phyloP scores from a whole-genome alignment of 2,888 invertebrate species.

The Eristalis pertinax region DNA sequence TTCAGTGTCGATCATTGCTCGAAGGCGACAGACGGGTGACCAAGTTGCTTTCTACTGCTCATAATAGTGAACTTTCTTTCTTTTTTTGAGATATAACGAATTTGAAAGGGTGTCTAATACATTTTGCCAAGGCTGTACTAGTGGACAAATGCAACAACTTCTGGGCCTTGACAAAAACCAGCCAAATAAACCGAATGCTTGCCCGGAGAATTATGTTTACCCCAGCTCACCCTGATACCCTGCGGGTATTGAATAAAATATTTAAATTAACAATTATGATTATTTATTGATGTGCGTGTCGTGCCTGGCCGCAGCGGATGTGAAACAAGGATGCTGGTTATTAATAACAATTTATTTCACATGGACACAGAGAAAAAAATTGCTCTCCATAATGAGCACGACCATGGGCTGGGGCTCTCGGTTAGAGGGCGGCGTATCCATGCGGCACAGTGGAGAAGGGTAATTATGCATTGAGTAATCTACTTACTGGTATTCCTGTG shows the following conservation, averaged over 20 bases:
- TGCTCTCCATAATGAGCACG: background rate
- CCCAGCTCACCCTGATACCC: background rate
- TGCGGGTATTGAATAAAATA: conserved; percentile 15
- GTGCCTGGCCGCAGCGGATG: conserved; percentile 12
- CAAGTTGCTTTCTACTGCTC: too few relatives aligned
- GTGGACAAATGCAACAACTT: too few relatives aligned
- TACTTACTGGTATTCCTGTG: conserved; percentile 81
- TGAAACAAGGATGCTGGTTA: conserved; percentile 13
- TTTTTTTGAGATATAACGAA: too few relatives aligned
- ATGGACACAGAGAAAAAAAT: background rate
- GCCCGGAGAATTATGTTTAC: background rate
- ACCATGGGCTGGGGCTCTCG: background rate
- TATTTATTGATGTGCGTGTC: conserved; percentile 55
- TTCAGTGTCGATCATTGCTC: too few relatives aligned
- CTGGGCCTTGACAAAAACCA: too few relatives aligned
- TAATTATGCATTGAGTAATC: conserved; percentile 30
- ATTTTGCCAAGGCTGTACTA: too few relatives aligned
- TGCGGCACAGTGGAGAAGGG: background rate
- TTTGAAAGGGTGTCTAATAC: too few relatives aligned
- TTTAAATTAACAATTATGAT: conserved; percentile 58
- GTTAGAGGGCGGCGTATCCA: background rate
- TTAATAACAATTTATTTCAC: conserved; percentile 19
- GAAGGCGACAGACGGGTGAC: too few relatives aligned
- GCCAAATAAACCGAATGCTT: background rate
- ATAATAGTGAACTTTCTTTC: too few relatives aligned